A percentile compares a stretch with the other conserved stretches of the same genome.
Evolutionary conservation across 2,888 invertebrate genomes (phyloP).

Genomic region (Drosophila ustulata): DNA sequence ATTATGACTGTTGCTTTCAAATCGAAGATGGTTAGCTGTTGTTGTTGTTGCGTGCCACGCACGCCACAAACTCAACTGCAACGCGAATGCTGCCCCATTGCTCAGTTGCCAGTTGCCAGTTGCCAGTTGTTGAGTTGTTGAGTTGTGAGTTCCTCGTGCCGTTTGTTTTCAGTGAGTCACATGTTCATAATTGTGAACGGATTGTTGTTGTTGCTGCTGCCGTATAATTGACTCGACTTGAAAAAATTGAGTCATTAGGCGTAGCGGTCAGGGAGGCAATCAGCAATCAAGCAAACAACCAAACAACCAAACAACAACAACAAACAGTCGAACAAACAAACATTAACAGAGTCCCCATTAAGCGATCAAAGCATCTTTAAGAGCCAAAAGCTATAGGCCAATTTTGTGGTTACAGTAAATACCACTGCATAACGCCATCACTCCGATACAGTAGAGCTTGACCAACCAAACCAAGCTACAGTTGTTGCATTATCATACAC

Average conservation of each 20-base stretch:
- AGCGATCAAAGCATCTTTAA: slow-evolving; percentile 59
- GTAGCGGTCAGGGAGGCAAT: slow-evolving; percentile 58
- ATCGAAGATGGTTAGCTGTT: too few relatives aligned
- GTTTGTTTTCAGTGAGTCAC: slow-evolving; percentile 51
- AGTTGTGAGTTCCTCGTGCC: slow-evolving; percentile 26
- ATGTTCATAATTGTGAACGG: slow-evolving; percentile 63
- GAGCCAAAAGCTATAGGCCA: slow-evolving; percentile 35
- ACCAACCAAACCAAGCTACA: neutral
- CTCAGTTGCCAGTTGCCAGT: slow-evolving; percentile 18
- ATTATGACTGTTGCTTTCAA: slow-evolving; percentile 20
- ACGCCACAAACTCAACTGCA: slow-evolving; percentile 28
- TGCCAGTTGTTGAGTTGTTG: too few relatives aligned
- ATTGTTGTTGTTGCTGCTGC: slow-evolving; percentile 21
- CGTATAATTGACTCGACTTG: slow-evolving; percentile 63
- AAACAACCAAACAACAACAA: slow-evolving; percentile 32
- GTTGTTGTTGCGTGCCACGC: slow-evolving; percentile 67
- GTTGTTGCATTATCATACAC: too few relatives aligned
- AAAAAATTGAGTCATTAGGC: slow-evolving; percentile 75
- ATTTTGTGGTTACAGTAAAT: slow-evolving; percentile 34
- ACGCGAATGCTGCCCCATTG: neutral
- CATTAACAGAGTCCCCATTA: slow-evolving; percentile 40
- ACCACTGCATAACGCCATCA: neutral
- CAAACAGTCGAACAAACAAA: slow-evolving; percentile 14
- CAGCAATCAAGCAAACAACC: slow-evolving; percentile 43
- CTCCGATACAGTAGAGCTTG: neutral